Evolutionary conservation across 1,140 invertebrate genomes (phyloP).

Genomic region (Cyclargus thomasi): DNA sequence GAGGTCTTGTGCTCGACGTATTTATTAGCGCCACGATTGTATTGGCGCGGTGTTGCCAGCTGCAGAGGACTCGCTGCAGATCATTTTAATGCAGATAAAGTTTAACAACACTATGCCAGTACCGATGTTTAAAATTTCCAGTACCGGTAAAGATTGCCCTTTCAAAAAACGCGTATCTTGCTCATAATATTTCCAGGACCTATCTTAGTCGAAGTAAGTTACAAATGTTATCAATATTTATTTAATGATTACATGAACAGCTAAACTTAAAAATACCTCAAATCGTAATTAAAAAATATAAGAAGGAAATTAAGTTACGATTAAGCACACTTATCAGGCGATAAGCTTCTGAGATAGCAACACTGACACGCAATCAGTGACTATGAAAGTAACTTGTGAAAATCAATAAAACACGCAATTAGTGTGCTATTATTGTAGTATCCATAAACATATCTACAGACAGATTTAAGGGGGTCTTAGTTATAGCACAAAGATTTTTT

Average conservation of each 20-base stretch:
- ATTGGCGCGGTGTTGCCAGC: slow-evolving; percentile 18
- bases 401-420: neutral
- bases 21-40: slow-evolving; percentile 47
- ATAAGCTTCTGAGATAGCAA: slow-evolving; percentile 4
- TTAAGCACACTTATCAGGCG: neutral
- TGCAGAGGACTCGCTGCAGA: neutral
- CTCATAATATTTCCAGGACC: too few species aligned
- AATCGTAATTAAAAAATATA: too few species aligned
- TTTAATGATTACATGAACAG: too few species aligned
- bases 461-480: too few species aligned
- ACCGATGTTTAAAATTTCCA: too few species aligned
- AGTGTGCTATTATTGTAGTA: neutral
- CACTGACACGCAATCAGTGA: slow-evolving; percentile 7
- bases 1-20: slow-evolving; percentile 57
- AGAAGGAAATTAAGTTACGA: neutral
- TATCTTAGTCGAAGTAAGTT: too few species aligned
- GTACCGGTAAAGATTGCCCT: too few species aligned
- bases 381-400: neutral
- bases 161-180: too few species aligned
- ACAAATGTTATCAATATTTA: too few species aligned
- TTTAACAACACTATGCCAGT: neutral
- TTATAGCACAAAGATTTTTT: too few species aligned
- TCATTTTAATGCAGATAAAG: neutral
- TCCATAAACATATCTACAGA: neutral
- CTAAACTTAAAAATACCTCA: too few species aligned